A percentile compares a stretch with the other conserved stretches of the same genome.
These are phyloP conservation scores for Phortica okadai DNA, from an alignment of 2,888 invertebrate genomes.

Conservation along the genomic window DNA sequence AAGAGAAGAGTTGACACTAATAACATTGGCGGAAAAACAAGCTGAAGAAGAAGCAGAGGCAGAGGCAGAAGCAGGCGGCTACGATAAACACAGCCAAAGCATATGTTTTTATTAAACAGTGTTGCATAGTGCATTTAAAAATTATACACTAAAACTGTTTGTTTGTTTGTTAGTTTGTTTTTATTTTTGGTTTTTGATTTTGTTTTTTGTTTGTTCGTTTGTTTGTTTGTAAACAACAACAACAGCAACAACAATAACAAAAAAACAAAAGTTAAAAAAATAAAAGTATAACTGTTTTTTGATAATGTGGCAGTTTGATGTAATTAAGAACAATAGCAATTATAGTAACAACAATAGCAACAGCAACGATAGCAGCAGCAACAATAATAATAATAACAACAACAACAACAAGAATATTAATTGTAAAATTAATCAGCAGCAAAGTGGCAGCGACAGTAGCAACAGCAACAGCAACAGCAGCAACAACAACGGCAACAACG, in stretches of 20 bases:
- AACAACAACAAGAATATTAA: conserved; percentile 42
- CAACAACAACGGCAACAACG: conserved; percentile 42
- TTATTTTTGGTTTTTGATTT: too few species aligned
- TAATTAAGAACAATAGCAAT: background rate
- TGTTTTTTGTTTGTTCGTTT: too few species aligned
- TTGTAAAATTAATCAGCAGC: conserved; percentile 36
- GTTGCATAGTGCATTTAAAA: too few species aligned
- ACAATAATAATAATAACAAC: conserved; percentile 52
- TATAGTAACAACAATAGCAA: background rate
- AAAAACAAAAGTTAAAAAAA: background rate
- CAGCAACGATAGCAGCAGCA: conserved; percentile 43
- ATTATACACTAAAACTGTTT: too few species aligned
- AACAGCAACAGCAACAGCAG: conserved; percentile 46
- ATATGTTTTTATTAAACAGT: too few species aligned
- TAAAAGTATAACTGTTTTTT: too few species aligned
- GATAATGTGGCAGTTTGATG: conserved; percentile 4
- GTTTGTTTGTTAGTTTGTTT: too few species aligned
- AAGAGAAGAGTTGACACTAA: background rate
- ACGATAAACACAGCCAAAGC: too few species aligned
- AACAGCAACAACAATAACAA: background rate
- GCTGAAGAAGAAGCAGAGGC: background rate
- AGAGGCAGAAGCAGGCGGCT: background rate
- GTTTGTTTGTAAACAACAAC: too few species aligned
- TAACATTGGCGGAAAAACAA: too few species aligned
- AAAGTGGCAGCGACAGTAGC: conserved; percentile 38